phyloP scores from a whole-genome alignment of 2,797 vertebrate genomes.

The Rhodeus uyekii region DNA sequence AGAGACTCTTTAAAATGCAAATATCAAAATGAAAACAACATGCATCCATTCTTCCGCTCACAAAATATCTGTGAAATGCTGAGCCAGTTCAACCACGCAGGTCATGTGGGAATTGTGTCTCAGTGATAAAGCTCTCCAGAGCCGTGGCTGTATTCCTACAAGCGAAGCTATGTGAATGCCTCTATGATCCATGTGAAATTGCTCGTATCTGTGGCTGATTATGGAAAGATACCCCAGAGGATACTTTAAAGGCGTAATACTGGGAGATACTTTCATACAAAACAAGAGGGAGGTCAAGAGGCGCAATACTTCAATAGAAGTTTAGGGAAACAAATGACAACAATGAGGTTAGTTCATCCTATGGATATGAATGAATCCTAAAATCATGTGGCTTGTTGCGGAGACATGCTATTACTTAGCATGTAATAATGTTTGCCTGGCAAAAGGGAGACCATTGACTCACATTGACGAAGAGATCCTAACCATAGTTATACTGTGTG shows the following conservation, averaged over 20 bases:
- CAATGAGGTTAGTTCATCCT: not conserved
- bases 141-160: constrained; percentile 4
- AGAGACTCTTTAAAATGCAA: constrained; percentile 33
- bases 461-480: not conserved
- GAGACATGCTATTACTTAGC: not conserved
- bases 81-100: constrained; percentile 9
- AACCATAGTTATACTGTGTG: not conserved
- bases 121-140: constrained; percentile 35
- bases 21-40: constrained; percentile 42
- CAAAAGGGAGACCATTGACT: not conserved
- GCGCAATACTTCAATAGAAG: constrained; percentile 3
- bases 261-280: constrained; percentile 31
- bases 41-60: constrained; percentile 1
- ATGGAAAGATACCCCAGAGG: constrained; percentile 26
- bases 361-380: not conserved
- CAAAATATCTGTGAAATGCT: constrained; percentile 40
- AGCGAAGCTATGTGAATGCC: constrained; percentile 23
- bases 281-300: constrained; percentile 32
- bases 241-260: constrained; percentile 12
- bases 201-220: constrained; percentile 52
- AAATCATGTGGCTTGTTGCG: constrained; percentile 1
- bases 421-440: not conserved
- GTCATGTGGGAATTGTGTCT: constrained; percentile 23
- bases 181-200: constrained; percentile 44
- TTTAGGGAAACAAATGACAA: constrained; percentile 15